These are phyloP conservation scores for Tragelaphus imberbis DNA, from an alignment of 2,113 vertebrate species.

Conservation along the genomic window DNA sequence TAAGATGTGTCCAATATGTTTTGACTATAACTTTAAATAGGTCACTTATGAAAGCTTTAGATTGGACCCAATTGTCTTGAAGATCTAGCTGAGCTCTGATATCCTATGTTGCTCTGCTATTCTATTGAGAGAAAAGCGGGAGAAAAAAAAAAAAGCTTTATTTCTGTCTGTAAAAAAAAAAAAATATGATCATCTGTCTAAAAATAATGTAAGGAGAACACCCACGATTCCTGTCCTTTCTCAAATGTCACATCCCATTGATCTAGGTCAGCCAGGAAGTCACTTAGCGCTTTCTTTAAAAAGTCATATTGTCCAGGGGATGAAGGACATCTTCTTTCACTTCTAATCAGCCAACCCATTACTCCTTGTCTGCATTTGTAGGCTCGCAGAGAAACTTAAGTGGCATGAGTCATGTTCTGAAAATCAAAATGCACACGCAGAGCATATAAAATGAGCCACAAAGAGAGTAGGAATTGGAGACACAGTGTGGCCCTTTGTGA, in stretches of 20 bases:
- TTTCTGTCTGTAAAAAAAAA: neutral
- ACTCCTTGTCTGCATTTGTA: neutral
- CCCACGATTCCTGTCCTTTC: neutral
- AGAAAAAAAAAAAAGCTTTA: neutral
- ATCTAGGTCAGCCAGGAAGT: constrained; percentile 21
- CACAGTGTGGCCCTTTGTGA: constrained; percentile 47
- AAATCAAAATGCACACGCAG: constrained; percentile 22
- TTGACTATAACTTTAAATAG: neutral
- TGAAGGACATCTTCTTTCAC: constrained; percentile 25
- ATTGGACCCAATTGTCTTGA: neutral
- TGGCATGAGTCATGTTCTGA: constrained; percentile 59
- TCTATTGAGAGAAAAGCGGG: neutral
- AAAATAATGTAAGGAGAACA: constrained; percentile 4
- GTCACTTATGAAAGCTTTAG: neutral
- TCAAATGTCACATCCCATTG: constrained; percentile 5
- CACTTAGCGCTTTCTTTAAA: constrained; percentile 36
- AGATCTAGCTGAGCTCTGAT: neutral
- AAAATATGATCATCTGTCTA: constrained; percentile 19
- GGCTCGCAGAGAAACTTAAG: constrained; percentile 47
- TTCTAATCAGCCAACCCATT: constrained; percentile 21
- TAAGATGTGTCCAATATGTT: neutral
- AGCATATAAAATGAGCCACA: constrained; percentile 17
- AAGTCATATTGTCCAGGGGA: neutral
- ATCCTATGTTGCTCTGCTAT: neutral
- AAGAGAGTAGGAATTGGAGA: constrained; percentile 7